Conservation (phyloP, 2,888 invertebrate species). For the Campoletis raptor region DNA sequence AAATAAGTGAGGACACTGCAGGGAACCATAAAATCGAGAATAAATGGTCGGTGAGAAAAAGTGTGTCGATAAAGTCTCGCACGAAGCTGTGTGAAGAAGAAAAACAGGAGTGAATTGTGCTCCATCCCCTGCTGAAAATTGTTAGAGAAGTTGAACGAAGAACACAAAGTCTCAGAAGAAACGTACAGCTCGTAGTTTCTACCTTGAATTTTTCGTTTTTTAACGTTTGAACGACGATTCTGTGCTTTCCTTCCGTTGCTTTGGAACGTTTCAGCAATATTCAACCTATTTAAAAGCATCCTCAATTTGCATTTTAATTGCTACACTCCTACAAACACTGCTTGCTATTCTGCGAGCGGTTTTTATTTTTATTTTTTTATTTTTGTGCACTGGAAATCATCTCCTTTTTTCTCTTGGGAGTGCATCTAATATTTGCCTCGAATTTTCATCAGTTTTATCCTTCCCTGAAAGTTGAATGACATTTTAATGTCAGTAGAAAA, state of each 20-base stretch:
- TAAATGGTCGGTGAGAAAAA: background rate
- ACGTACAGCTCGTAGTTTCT: constrained; percentile 17
- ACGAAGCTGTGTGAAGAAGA: background rate
- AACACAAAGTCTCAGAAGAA: constrained; percentile 16
- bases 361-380: background rate
- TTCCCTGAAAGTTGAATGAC: background rate
- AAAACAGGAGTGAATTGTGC: background rate
- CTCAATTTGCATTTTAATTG: constrained; percentile 66
- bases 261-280: constrained; percentile 24
- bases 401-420: background rate
- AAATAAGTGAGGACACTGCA: background rate
- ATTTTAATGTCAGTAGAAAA: background rate
- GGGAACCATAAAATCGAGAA: constrained; percentile 10
- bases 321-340: constrained; percentile 28
- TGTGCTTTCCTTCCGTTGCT: constrained; percentile 39
- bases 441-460: background rate
- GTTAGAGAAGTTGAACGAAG: background rate
- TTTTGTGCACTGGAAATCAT: background rate
- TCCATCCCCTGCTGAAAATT: background rate
- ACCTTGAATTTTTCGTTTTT: constrained; percentile 20
- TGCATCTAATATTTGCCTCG: constrained; percentile 11
- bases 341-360: background rate
- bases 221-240: constrained; percentile 21
- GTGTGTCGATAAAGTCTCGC: constrained; percentile 5
- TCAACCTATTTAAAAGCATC: constrained; percentile 19